phyloP scores from a whole-genome alignment of 2,888 invertebrate genomes.

The Deilephila porcellus region DNA sequence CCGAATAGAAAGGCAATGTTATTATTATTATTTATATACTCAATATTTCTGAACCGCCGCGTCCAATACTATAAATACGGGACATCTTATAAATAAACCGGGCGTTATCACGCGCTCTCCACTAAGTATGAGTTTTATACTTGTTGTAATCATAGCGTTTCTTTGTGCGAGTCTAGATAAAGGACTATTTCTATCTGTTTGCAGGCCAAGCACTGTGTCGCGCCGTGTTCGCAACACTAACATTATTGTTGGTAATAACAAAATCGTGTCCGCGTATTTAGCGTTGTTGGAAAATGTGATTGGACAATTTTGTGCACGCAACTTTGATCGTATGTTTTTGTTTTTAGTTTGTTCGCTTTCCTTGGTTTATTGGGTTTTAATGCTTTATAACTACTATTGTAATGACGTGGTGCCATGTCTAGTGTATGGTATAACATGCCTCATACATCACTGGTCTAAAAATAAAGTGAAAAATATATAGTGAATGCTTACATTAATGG shows the following conservation, averaged over 20 bases:
- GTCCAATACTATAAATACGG: constrained; percentile 62
- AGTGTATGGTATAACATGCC: too few species aligned
- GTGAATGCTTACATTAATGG: too few species aligned
- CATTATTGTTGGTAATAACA: not conserved
- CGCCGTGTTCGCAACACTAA: not conserved
- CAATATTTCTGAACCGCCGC: not conserved
- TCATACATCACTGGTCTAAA: too few species aligned
- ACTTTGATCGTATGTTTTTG: constrained; percentile 3
- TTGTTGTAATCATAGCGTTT: constrained; percentile 58
- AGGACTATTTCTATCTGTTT: constrained; percentile 53
- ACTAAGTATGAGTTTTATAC: constrained; percentile 53
- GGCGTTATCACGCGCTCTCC: constrained; percentile 61
- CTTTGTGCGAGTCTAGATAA: constrained; percentile 74
- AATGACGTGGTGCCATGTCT: too few species aligned
- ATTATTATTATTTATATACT: too few species aligned
- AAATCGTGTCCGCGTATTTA: constrained; percentile 18
- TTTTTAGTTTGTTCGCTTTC: not conserved
- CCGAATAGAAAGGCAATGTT: too few species aligned
- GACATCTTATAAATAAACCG: constrained; percentile 76
- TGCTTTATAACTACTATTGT: not conserved
- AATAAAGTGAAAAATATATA: too few species aligned
- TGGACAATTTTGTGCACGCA: constrained; percentile 20
- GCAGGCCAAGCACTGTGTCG: constrained; percentile 15
- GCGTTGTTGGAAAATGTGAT: constrained; percentile 19
- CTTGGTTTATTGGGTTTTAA: not conserved